Conservation (phyloP, 2,888 invertebrate species). For the Hydriomena furcata region DNA sequence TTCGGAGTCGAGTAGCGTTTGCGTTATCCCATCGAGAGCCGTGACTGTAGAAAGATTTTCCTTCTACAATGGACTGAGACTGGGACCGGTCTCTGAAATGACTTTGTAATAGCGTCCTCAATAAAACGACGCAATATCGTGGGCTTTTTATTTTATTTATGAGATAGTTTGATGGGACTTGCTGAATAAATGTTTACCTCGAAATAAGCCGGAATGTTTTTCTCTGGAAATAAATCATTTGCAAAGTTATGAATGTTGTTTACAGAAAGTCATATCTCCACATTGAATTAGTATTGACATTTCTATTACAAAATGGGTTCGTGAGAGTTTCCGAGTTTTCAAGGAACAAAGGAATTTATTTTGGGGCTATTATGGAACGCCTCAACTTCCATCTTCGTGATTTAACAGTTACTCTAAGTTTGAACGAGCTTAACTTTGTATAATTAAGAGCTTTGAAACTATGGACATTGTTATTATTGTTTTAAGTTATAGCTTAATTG, state of each 20-base stretch:
- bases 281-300: slow-evolving; percentile 17
- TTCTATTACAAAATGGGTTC: slow-evolving; percentile 16
- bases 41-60: slow-evolving; percentile 83
- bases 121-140: slow-evolving; percentile 74
- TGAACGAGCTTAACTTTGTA: slow-evolving; percentile 62
- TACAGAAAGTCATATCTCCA: slow-evolving; percentile 19
- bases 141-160: slow-evolving; percentile 70
- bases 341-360: slow-evolving; percentile 29
- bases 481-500: slow-evolving; percentile 18
- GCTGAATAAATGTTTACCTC: slow-evolving; percentile 47
- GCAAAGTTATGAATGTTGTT: slow-evolving; percentile 28
- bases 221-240: slow-evolving; percentile 29
- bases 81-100: slow-evolving; percentile 74
- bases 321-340: slow-evolving; percentile 12
- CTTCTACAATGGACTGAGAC: slow-evolving; percentile 80
- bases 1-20: slow-evolving; percentile 55
- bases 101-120: slow-evolving; percentile 79
- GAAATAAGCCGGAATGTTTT: slow-evolving; percentile 30
- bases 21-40: slow-evolving; percentile 83
- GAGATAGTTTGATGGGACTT: slow-evolving; percentile 53
- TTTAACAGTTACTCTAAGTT: slow-evolving; percentile 60
- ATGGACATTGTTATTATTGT: slow-evolving; percentile 29
- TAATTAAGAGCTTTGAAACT: slow-evolving; percentile 43
- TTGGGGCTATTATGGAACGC: slow-evolving; percentile 55
- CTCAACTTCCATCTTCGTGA: slow-evolving; percentile 49